Evolutionary conservation across 1,140 invertebrate genomes (phyloP).

Genomic region (Chrysomallon squamiferum): DNA sequence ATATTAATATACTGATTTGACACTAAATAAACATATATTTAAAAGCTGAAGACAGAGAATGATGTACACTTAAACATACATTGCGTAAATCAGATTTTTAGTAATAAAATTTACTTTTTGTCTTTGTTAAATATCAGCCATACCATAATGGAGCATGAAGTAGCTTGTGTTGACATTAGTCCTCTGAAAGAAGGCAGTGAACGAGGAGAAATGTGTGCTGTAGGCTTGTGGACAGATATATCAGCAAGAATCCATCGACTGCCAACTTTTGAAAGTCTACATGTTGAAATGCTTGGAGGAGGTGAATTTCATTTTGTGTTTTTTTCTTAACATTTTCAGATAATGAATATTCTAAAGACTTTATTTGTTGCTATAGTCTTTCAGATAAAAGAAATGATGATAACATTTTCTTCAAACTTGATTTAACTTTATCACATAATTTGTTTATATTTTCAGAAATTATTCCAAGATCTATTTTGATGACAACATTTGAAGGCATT

Average conservation of each 20-base stretch:
- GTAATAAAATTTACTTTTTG: too few species aligned
- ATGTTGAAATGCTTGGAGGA: conserved; percentile 85
- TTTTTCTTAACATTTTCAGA: background rate
- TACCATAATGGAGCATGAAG: conserved; percentile 83
- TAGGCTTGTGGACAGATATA: conserved; percentile 98
- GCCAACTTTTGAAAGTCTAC: conserved; percentile 74
- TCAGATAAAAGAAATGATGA: background rate
- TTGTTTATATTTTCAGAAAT: conserved; percentile 74
- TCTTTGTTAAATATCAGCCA: conserved; percentile 43
- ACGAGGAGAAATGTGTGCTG: conserved; percentile 79
- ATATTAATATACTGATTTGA: too few species aligned
- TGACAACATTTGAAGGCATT: conserved; percentile 91
- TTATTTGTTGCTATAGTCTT: background rate
- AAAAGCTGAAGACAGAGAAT: too few species aligned
- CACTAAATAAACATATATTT: too few species aligned
- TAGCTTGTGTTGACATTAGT: conserved; percentile 95
- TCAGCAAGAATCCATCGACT: conserved; percentile 85
- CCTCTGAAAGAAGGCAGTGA: conserved; percentile 72
- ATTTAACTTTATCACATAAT: too few species aligned
- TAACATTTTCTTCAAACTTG: too few species aligned
- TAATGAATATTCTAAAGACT: background rate
- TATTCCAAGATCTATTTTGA: conserved; percentile 92
- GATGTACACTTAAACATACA: too few species aligned
- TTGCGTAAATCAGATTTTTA: too few species aligned
- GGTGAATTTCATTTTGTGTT: too few species aligned